Percentiles rank a stretch among this genome's conserved stretches.
Evolutionary conservation across 2,113 vertebrate species (phyloP).

Genomic region (Erythrolamprus reginae): DNA sequence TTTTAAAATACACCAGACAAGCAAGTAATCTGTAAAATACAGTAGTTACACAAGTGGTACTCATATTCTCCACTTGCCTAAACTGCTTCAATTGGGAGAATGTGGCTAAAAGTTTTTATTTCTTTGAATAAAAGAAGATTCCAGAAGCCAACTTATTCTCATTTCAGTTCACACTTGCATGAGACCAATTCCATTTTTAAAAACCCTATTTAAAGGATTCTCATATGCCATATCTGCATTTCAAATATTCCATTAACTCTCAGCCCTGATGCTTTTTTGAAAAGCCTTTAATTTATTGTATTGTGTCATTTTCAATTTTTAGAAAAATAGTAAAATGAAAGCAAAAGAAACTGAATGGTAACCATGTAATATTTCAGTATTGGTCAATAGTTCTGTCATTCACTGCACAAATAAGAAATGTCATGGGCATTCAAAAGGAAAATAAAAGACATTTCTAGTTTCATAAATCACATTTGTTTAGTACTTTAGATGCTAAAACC

Average conservation of each 20-base stretch:
- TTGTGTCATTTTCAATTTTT: constrained; percentile 4
- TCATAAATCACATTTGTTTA: constrained; percentile 25
- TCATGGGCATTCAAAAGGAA: constrained; percentile 8
- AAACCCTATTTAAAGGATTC: not conserved
- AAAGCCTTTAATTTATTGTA: not conserved
- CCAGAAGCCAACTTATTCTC: not conserved
- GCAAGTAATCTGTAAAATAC: not conserved
- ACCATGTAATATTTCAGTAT: not conserved
- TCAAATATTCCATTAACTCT: not conserved
- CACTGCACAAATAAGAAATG: constrained; percentile 24
- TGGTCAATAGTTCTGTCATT: constrained; percentile 29
- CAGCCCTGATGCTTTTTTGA: not conserved
- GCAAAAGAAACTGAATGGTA: not conserved
- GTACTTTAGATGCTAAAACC: constrained; percentile 25
- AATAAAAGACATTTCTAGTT: constrained; percentile 28
- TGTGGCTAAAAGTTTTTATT: not conserved
- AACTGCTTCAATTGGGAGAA: not conserved
- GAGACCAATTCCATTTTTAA: not conserved
- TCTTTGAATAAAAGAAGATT: not conserved
- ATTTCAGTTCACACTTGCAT: not conserved
- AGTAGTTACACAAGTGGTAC: not conserved
- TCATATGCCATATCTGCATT: not conserved
- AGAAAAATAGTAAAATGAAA: constrained; percentile 5
- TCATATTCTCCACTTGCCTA: not conserved
- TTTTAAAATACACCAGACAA: not conserved